These are phyloP conservation scores for Galbula dea DNA, from an alignment of 2,113 vertebrate species.

Conservation along the genomic window DNA sequence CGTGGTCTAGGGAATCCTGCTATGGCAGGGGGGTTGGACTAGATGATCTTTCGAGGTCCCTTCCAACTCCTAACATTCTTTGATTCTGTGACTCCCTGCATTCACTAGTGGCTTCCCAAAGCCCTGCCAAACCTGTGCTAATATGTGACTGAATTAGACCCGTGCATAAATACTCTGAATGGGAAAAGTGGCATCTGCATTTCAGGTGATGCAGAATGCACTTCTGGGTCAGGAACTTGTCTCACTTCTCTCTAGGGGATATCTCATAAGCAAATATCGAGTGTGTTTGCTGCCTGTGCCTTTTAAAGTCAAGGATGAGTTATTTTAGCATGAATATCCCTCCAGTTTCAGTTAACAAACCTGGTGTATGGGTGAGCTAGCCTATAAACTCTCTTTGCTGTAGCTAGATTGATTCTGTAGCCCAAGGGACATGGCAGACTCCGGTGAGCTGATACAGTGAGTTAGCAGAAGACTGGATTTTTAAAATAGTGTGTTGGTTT, in stretches of 20 bases:
- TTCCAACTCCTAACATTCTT: no score
- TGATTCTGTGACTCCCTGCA: no score
- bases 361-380: background rate
- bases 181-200: background rate
- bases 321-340: background rate
- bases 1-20: no score
- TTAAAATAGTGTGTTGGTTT: background rate
- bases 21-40: no score
- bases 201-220: background rate
- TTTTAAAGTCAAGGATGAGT: background rate
- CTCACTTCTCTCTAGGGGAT: background rate
- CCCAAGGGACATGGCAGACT: background rate
- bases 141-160: background rate
- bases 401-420: background rate
- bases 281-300: background rate
- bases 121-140: background rate
- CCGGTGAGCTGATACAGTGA: background rate
- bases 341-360: background rate
- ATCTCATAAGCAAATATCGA: background rate
- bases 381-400: background rate
- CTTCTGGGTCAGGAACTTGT: background rate
- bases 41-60: no score
- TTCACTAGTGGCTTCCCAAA: background rate
- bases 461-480: background rate
- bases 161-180: background rate